phyloP scores from a whole-genome alignment of 2,797 vertebrate genomes.

The Podargus strigoides region DNA sequence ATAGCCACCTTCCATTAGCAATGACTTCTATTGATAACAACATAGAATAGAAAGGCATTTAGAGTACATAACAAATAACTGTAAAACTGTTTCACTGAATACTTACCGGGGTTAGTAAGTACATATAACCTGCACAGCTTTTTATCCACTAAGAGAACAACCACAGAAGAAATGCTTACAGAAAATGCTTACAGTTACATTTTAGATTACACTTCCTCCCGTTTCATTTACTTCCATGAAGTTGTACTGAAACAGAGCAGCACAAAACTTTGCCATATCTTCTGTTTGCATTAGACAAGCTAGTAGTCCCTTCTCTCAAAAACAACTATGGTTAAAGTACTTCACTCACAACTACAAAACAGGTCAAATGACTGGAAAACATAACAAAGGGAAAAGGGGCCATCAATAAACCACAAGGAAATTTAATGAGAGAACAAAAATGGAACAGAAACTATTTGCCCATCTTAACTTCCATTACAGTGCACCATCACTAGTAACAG shows the following conservation, averaged over 20 bases:
- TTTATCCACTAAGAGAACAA: not conserved
- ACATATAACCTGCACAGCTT: not conserved
- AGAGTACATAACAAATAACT: not conserved
- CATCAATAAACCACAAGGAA: not conserved
- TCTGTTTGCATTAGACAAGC: not conserved
- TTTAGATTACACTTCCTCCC: not conserved
- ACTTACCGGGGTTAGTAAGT: not conserved
- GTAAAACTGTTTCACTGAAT: not conserved
- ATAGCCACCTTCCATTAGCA: not conserved
- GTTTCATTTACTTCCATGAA: not conserved
- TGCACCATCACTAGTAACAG: not conserved
- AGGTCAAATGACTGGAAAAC: not conserved
- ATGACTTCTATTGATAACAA: not conserved
- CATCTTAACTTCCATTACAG: not conserved
- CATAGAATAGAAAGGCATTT: not conserved
- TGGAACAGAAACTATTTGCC: not conserved
- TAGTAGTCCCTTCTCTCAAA: not conserved
- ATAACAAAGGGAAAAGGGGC: not conserved
- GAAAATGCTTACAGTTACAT: not conserved
- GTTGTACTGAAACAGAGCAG: not conserved
- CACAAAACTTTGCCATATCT: not conserved
- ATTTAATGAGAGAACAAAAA: fast-evolving
- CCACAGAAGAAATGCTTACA: not conserved
- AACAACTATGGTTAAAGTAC: not conserved
- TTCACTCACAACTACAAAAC: not conserved